Conservation (phyloP, 2,113 vertebrate species). For the Cyprinodon variegatus region DNA sequence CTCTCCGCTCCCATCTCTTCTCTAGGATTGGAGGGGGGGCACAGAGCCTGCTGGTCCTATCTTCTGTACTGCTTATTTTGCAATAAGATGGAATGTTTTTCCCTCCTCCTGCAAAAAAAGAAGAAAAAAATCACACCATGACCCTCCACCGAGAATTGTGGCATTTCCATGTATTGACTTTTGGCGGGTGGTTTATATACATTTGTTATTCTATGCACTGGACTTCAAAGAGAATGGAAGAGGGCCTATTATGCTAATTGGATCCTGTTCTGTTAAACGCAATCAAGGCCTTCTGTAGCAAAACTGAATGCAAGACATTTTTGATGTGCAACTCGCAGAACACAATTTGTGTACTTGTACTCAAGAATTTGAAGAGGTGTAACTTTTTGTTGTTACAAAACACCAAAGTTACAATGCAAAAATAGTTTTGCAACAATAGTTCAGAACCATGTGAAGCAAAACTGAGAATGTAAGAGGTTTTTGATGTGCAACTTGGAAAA, state of each 20-base stretch:
- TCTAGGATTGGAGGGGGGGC: conserved; percentile 49
- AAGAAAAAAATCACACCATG: conserved; percentile 70
- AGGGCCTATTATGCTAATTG: conserved; percentile 83
- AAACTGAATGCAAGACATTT: no score
- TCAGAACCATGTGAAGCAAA: no score
- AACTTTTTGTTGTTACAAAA: no score
- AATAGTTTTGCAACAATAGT: no score
- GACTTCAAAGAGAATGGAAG: conserved; percentile 85
- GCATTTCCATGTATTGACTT: conserved; percentile 84
- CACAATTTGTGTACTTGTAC: no score
- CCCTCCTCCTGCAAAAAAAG: conserved; percentile 69
- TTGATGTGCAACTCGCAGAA: no score
- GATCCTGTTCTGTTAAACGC: conserved; percentile 81
- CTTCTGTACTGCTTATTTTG: conserved; percentile 78
- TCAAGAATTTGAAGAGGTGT: no score
- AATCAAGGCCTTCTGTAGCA: conserved; percentile 68
- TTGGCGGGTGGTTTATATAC: conserved; percentile 82
- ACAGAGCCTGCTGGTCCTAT: conserved; percentile 69
- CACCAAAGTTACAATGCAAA: no score
- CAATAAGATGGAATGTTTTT: conserved; percentile 75
- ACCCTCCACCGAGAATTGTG: conserved; percentile 80
- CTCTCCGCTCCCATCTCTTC: conserved; percentile 67
- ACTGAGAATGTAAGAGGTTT: no score
- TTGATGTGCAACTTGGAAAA: no score
- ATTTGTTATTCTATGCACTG: conserved; percentile 82